These are phyloP conservation scores for Equus quagga DNA, from an alignment of 2,113 vertebrate genomes.

Conservation along the genomic window DNA sequence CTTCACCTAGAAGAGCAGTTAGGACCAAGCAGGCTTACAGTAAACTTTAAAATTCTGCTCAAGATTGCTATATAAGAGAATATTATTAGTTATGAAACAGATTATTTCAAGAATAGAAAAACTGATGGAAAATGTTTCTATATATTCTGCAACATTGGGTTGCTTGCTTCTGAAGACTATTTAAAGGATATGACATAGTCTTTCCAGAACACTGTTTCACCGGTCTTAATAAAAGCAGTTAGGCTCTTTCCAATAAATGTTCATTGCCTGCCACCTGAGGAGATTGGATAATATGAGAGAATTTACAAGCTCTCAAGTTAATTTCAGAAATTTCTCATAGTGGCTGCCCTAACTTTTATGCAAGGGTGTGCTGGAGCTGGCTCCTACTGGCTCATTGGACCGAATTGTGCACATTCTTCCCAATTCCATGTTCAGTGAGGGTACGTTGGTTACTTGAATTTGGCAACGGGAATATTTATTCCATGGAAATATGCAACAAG, in stretches of 20 bases:
- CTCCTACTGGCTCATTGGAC: not conserved
- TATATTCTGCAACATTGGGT: not conserved
- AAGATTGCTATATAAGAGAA: not conserved
- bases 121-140: not conserved
- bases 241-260: not conserved
- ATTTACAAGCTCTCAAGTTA: not conserved
- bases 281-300: slow-evolving; percentile 36
- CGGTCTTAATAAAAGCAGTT: not conserved
- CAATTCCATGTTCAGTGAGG: not conserved
- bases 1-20: not conserved
- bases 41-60: not conserved
- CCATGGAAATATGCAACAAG: not conserved
- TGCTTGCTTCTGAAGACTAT: slow-evolving; percentile 8
- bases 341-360: not conserved
- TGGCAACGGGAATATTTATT: not conserved
- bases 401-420: not conserved
- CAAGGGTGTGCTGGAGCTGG: not conserved
- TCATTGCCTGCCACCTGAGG: not conserved
- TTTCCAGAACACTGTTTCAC: not conserved
- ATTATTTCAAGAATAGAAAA: slow-evolving; percentile 8
- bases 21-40: not conserved
- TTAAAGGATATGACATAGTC: not conserved
- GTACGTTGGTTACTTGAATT: not conserved
- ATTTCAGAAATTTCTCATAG: not conserved
- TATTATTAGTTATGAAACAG: not conserved